phyloP scores from a whole-genome alignment of 1,140 invertebrate species.

The Holotrichia oblita region DNA sequence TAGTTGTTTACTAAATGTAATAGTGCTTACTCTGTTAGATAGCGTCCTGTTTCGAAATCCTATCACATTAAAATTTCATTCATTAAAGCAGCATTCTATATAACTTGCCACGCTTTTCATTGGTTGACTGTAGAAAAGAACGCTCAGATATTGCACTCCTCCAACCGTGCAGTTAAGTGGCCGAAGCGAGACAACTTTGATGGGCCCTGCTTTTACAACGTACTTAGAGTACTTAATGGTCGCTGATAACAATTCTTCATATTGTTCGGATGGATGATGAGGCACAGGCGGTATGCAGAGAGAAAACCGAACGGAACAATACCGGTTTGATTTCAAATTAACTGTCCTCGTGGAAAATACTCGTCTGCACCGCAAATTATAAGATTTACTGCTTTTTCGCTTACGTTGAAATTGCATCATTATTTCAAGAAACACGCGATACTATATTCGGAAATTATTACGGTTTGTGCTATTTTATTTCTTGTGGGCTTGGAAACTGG shows the following conservation, averaged over 20 bases:
- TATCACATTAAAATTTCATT: no score
- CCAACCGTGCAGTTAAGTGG: constrained; percentile 51
- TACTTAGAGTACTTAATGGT: constrained; percentile 52
- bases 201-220: constrained; percentile 52
- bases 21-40: no score
- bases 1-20: no score
- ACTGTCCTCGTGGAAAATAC: background rate
- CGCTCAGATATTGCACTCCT: constrained; percentile 43
- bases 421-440: background rate
- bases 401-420: constrained; percentile 10
- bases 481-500: no score
- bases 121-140: constrained; percentile 14
- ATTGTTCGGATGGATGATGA: constrained; percentile 41
- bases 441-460: background rate
- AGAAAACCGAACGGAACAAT: constrained; percentile 6
- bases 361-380: constrained; percentile 6
- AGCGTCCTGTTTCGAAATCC: no score
- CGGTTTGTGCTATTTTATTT: no score
- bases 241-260: constrained; percentile 49
- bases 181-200: constrained; percentile 54
- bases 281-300: constrained; percentile 1
- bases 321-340: constrained; percentile 34
- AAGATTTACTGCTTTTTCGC: constrained; percentile 13
- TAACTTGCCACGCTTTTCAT: no score
- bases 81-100: no score